Evolutionary conservation across 1,140 invertebrate species (phyloP).

Genomic region (Drosophila lacteicornis): DNA sequence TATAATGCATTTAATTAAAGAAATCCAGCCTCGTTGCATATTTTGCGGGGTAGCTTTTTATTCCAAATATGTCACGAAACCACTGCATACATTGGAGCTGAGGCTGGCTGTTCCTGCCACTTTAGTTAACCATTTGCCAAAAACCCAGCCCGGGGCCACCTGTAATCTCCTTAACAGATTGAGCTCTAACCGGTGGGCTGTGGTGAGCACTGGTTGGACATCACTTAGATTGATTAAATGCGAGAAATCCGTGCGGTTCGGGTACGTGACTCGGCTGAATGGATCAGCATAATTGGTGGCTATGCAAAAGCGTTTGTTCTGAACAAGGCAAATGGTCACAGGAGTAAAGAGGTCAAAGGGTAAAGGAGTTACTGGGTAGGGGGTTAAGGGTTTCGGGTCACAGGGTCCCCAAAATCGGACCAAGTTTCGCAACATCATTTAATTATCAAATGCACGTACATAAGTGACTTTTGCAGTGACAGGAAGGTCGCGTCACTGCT

Average conservation of each 20-base stretch:
- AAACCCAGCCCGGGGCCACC: constrained; percentile 6
- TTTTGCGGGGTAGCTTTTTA: constrained; percentile 8
- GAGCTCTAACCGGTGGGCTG: constrained; percentile 19
- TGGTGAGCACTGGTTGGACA: constrained; percentile 22
- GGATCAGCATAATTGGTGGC: constrained; percentile 34
- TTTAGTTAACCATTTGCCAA: constrained; percentile 12
- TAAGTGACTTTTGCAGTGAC: constrained; percentile 50
- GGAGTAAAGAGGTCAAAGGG: background rate
- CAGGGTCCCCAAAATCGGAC: constrained; percentile 11
- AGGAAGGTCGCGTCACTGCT: constrained; percentile 33
- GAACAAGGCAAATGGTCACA: background rate
- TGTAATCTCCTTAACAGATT: constrained; percentile 45
- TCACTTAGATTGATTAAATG: constrained; percentile 64
- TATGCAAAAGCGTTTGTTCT: constrained; percentile 31
- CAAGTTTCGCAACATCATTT: constrained; percentile 56
- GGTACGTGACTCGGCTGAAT: constrained; percentile 45
- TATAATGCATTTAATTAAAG: background rate
- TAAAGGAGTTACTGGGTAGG: background rate
- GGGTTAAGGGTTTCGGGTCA: constrained; percentile 4
- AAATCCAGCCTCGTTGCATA: constrained; percentile 7
- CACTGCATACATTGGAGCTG: constrained; percentile 25
- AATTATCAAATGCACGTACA: constrained; percentile 58
- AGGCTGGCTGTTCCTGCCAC: constrained; percentile 1
- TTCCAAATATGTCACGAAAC: constrained; percentile 7
- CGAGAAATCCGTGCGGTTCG: constrained; percentile 46